Evolutionary conservation across 2,113 vertebrate genomes (phyloP).

Genomic region (Ardeotis arabs): DNA sequence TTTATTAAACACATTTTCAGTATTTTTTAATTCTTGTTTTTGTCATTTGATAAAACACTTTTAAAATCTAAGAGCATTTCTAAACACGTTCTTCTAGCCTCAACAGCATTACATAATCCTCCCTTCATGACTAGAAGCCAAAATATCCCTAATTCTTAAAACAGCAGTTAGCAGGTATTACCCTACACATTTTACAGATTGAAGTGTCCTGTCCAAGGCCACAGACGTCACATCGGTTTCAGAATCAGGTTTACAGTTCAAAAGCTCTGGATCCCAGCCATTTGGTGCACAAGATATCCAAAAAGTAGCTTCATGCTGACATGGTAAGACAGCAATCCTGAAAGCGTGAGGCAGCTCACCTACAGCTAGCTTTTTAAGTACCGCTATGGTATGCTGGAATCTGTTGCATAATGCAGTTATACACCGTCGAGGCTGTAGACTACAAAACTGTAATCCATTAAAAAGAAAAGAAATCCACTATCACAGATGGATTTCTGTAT

Average conservation of each 20-base stretch:
- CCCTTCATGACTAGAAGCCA: neutral
- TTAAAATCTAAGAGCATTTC: neutral
- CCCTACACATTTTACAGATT: neutral
- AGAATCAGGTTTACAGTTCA: neutral
- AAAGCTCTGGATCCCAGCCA: neutral
- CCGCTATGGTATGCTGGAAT: neutral
- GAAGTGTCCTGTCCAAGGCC: neutral
- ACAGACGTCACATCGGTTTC: neutral
- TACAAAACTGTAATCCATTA: neutral
- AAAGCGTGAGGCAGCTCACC: neutral
- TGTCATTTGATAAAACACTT: neutral
- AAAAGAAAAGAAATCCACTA: neutral
- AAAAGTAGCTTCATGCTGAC: neutral
- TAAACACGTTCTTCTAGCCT: neutral
- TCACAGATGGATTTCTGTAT: neutral
- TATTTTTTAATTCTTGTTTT: neutral
- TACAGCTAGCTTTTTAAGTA: neutral
- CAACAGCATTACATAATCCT: neutral
- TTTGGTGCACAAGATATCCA: neutral
- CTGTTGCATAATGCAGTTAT: neutral
- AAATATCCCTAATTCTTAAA: neutral
- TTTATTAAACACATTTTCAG: neutral
- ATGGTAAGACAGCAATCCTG: neutral
- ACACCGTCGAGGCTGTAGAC: neutral
- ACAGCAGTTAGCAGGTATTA: neutral